These are phyloP conservation scores for Semicossyphus pulcher DNA, from an alignment of 2,113 vertebrate genomes.

Conservation along the genomic window DNA sequence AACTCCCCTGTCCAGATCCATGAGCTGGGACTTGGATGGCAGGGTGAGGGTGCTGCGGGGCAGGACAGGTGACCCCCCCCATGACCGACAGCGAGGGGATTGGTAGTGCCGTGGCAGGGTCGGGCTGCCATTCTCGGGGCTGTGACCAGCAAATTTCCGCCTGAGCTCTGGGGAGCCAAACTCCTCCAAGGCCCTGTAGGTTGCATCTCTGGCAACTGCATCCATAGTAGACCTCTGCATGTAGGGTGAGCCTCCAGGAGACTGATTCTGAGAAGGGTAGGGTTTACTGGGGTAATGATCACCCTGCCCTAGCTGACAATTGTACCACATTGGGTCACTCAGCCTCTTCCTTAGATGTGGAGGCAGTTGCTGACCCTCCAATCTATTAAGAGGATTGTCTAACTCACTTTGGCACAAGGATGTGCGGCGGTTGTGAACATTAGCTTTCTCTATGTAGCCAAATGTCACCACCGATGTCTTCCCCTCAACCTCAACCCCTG, in stretches of 20 bases:
- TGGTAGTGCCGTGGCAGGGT: slow-evolving; percentile 35
- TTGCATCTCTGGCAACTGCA: slow-evolving; percentile 69
- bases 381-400: slow-evolving; percentile 68
- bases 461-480: slow-evolving; percentile 92
- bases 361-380: slow-evolving; percentile 33
- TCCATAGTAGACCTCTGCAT: slow-evolving; percentile 56
- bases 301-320: neutral
- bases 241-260: slow-evolving; percentile 43
- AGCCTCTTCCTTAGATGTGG: slow-evolving; percentile 63
- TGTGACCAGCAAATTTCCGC: slow-evolving; percentile 41
- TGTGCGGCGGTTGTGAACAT: slow-evolving; percentile 79
- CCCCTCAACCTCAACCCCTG: slow-evolving; percentile 64
- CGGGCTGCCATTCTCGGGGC: slow-evolving; percentile 37
- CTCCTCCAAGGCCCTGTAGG: slow-evolving; percentile 72
- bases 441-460: slow-evolving; percentile 95
- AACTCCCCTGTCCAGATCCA: slow-evolving; percentile 49
- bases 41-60: slow-evolving; percentile 62
- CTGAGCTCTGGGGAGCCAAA: slow-evolving; percentile 78
- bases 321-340: slow-evolving; percentile 65
- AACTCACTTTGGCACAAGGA: slow-evolving; percentile 52
- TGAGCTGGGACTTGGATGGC: slow-evolving; percentile 56
- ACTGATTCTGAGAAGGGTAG: slow-evolving; percentile 13
- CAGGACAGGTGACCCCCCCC: slow-evolving; percentile 70
- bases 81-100: slow-evolving; percentile 69
- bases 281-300: slow-evolving; percentile 16